Base-by-base conservation (phyloP, 2,888 invertebrate genomes). In the Cylloceria caligata region DNA sequence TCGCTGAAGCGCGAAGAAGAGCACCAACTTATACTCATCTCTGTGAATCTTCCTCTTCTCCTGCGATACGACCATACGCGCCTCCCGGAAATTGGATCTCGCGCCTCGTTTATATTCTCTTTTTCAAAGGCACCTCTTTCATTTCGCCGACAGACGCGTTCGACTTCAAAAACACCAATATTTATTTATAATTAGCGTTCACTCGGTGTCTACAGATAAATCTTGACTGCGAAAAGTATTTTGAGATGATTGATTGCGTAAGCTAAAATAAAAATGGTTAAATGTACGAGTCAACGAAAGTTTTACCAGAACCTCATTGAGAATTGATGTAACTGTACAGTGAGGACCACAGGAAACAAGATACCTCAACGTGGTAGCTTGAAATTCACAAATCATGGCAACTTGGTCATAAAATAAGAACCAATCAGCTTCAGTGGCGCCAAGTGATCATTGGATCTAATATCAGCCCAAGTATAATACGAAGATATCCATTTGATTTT, bases 21-120 rank as follows among this genome's bases (percentile, higher is more conserved):
- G 60, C 60, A 69, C 39, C 76, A 72, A 68, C 76, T 52, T 68
- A 27, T 39, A 34, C 39, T 71, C 71, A 34, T 55, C 24, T 0
- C 60, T 30, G 21, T 52, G 57, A 19, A 55, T 16, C 34, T 21
- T 39, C 55, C 21, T 30, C 36, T 62, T 68, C 62, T 52, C 45
- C 71, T 77, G 49, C 64, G 45, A 67, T 9, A 36, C n/a, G n/a
- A n/a, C 16, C 34, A 55, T 13, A 34, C 57, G 60, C 60, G 6
- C 5, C 71, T 52, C 77, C 77, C 81, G 81, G 81, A 81, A 81
- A 81, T 81, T 81, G 81, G 81, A 77, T 77, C 81, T 73, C 77
- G 34, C 77, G 81, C 67, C 77, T 77, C 81, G 81, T 81, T 81
- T 77, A 55, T 75, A 65, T 65, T 64, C 65, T 45, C 21, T 60